A percentile compares a stretch with the other conserved stretches of the same genome.
Evolutionary conservation across 37 sponge, comb jelly and placozoan species (phyloP).

Genomic region (Haliclona indistincta): DNA sequence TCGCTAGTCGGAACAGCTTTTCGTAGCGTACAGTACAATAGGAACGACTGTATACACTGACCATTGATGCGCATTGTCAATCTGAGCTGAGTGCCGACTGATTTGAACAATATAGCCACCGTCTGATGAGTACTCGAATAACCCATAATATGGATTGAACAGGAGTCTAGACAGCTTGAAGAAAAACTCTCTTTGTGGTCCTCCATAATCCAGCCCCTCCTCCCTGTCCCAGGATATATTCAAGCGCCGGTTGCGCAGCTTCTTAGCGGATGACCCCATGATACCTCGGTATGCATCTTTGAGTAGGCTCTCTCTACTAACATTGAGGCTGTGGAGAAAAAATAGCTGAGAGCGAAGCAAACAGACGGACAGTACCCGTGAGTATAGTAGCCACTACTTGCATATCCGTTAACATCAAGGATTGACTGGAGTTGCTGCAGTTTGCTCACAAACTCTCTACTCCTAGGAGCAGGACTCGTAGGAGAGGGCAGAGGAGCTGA

Average conservation of each 20-base stretch:
- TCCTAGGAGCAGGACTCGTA: neutral
- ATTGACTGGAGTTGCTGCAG: conserved; percentile 12
- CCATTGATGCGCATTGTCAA: conserved; percentile 59
- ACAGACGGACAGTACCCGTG: neutral
- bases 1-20: no score
- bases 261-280: conserved; percentile 39
- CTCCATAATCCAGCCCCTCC: conserved; percentile 82
- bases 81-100: conserved; percentile 40
- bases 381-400: neutral
- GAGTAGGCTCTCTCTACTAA: conserved; percentile 34
- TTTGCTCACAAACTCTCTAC: conserved; percentile 29
- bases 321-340: neutral
- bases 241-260: conserved; percentile 14
- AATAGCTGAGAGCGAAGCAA: neutral
- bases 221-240: conserved; percentile 40
- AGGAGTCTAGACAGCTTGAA: conserved; percentile 83
- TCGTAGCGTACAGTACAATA: no score
- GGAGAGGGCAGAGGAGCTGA: neutral
- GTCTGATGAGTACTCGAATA: conserved; percentile 87
- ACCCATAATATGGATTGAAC: conserved; percentile 90
- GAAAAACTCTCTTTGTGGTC: conserved; percentile 88
- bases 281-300: conserved; percentile 47
- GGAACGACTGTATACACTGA: conserved; percentile 7
- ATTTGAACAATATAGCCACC: conserved; percentile 88
- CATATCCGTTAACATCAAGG: conserved; percentile 28